Conservation (phyloP, 2,888 invertebrate species). For the Rambutsinella grinnellia region DNA sequence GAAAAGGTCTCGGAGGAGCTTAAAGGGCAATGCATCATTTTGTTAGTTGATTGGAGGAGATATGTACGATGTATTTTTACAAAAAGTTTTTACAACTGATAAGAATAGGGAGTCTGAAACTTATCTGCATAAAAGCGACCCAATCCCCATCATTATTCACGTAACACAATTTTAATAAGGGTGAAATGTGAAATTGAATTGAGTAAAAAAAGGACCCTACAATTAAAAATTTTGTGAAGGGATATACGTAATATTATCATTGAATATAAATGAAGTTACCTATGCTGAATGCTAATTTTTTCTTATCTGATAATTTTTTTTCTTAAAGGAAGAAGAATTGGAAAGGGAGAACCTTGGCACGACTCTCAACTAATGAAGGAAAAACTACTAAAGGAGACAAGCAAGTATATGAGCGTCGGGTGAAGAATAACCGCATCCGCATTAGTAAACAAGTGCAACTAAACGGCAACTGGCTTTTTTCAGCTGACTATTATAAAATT, state of each 20-base stretch:
- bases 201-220: background rate
- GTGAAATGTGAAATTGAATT: background rate
- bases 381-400: background rate
- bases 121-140: background rate
- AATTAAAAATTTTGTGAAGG: background rate
- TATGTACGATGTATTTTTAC: too few relatives aligned
- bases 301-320: constrained; percentile 32
- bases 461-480: background rate
- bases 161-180: background rate
- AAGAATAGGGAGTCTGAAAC: too few relatives aligned
- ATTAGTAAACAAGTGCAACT: background rate
- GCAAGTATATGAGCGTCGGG: background rate
- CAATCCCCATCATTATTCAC: background rate
- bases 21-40: background rate
- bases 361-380: constrained; percentile 31
- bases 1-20: background rate
- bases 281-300: constrained; percentile 7
- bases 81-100: too few relatives aligned
- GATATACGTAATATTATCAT: background rate
- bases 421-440: background rate
- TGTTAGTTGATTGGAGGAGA: too few relatives aligned
- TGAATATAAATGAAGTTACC: background rate
- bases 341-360: constrained; percentile 57
- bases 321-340: constrained; percentile 58
- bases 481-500: background rate